Conservation (phyloP, 2,113 vertebrate genomes). For the Aegithalos caudatus region DNA sequence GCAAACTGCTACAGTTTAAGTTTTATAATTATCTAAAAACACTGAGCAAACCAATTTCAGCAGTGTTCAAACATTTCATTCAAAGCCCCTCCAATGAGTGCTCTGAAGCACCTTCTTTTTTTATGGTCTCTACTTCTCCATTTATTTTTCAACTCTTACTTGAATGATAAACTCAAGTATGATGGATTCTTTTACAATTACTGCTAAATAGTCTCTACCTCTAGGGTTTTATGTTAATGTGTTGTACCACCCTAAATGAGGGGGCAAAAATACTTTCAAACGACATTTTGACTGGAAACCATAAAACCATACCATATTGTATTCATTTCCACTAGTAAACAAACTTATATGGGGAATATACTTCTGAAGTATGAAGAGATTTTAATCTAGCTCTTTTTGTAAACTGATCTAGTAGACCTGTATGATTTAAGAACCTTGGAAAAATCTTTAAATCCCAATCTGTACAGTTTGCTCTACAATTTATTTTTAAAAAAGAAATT, state of each 20-base stretch:
- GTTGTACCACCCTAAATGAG: background rate
- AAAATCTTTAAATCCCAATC: constrained; percentile 14
- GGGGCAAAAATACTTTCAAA: background rate
- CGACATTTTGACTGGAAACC: background rate
- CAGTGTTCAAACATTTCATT: background rate
- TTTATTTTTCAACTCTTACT: background rate
- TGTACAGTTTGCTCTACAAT: background rate
- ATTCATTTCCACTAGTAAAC: background rate
- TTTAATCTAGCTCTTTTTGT: constrained; percentile 17
- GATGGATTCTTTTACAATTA: background rate
- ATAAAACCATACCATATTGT: background rate
- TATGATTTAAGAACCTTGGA: background rate
- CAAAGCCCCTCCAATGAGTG: background rate
- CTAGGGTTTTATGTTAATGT: background rate
- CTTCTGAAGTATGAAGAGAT: background rate
- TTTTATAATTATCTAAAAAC: background rate
- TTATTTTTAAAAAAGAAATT: background rate
- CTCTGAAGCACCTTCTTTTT: background rate
- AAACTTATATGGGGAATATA: background rate
- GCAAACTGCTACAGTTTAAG: background rate
- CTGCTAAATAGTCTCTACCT: background rate
- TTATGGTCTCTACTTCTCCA: background rate
- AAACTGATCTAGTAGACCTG: background rate
- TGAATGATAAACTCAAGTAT: background rate
- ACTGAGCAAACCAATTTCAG: background rate